Conservation (phyloP, 1,140 invertebrate species). For the Nautilus pompilius region DNA sequence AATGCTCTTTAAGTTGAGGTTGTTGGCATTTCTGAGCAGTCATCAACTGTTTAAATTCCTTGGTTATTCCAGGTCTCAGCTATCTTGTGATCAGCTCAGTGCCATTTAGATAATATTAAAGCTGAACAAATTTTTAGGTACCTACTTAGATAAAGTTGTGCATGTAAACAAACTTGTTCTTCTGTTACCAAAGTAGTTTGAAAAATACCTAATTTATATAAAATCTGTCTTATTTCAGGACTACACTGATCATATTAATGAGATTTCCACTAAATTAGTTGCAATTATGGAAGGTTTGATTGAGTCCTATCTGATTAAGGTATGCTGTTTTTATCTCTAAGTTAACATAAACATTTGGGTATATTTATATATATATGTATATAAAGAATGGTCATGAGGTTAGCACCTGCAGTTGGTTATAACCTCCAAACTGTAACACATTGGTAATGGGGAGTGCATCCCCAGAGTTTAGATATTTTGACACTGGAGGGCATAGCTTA, state of each 20-base stretch:
- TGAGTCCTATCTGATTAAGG: constrained; percentile 46
- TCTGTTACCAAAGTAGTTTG: background rate
- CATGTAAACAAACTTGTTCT: background rate
- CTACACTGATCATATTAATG: constrained; percentile 82
- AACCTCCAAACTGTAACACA: background rate
- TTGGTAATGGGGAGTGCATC: background rate
- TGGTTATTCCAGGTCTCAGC: background rate
- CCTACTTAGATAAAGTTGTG: background rate
- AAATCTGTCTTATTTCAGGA: constrained; percentile 64
- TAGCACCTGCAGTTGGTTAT: background rate
- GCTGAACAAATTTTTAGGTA: background rate
- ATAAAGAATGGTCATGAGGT: background rate
- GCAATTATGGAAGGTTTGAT: constrained; percentile 83
- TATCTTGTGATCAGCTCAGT: background rate
- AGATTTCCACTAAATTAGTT: constrained; percentile 88
- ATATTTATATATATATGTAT: background rate
- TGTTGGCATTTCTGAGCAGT: background rate
- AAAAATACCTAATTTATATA: background rate
- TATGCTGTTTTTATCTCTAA: constrained; percentile 14
- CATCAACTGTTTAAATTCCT: background rate
- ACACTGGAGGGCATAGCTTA: background rate
- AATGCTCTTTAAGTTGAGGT: background rate
- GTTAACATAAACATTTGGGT: background rate
- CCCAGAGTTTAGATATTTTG: background rate
- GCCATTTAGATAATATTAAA: background rate